These are phyloP conservation scores for Lophochroa leadbeateri DNA, from an alignment of 2,113 vertebrate species.

Conservation along the genomic window DNA sequence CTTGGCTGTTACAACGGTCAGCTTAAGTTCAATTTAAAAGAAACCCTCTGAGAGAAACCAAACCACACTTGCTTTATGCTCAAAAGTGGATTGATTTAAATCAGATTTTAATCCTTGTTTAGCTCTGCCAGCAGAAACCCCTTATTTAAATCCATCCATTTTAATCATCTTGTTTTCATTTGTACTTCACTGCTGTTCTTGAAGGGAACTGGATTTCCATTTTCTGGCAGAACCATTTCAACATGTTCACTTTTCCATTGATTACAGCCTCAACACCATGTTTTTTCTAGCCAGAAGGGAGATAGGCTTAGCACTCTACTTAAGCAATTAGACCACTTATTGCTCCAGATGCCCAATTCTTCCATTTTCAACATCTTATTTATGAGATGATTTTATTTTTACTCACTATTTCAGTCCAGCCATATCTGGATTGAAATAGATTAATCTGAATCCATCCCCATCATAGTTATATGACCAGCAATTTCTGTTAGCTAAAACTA, in stretches of 20 bases:
- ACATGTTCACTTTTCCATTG: neutral
- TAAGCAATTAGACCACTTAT: neutral
- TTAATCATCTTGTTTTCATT: neutral
- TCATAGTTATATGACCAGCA: neutral
- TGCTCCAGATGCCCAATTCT: neutral
- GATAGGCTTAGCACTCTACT: neutral
- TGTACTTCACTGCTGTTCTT: neutral
- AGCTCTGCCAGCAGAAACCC: neutral
- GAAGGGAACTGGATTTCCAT: neutral
- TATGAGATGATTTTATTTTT: neutral
- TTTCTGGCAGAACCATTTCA: neutral
- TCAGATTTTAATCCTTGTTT: neutral
- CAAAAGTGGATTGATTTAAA: neutral
- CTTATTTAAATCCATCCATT: neutral
- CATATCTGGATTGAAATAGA: neutral
- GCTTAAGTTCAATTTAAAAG: neutral
- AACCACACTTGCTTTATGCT: neutral
- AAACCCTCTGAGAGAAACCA: neutral
- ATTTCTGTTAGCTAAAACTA: neutral
- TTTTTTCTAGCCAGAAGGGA: neutral
- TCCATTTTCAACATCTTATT: neutral
- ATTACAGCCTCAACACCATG: neutral
- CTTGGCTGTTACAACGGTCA: rapidly evolving
- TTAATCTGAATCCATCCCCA: neutral
- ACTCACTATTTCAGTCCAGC: neutral